Conservation (phyloP, 23 tunicate genomes). For the Ciona savignyi region DNA sequence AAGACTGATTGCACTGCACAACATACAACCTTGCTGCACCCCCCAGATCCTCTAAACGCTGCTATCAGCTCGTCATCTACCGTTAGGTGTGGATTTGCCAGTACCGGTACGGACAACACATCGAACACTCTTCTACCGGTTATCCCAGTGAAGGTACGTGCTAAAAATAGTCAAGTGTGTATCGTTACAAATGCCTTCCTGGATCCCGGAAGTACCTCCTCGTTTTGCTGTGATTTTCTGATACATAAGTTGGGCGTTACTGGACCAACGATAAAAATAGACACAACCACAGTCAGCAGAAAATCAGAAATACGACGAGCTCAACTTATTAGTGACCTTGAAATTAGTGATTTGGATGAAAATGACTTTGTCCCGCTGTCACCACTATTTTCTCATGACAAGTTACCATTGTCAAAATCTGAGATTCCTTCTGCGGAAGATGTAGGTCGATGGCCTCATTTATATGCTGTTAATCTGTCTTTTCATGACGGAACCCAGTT, state of each 20-base stretch:
- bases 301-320: slow-evolving; percentile 3
- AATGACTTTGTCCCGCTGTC: not conserved
- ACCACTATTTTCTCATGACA: slow-evolving; percentile 10
- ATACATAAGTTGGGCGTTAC: slow-evolving; percentile 11
- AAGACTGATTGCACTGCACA: slow-evolving; percentile 23
- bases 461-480: slow-evolving; percentile 5
- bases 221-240: slow-evolving; percentile 6
- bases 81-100: too few species aligned
- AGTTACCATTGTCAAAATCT: not conserved
- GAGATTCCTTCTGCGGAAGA: slow-evolving; percentile 28
- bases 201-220: slow-evolving; percentile 26
- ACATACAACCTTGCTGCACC: slow-evolving; percentile 35
- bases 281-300: slow-evolving; percentile 10
- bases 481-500: too few species aligned
- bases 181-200: slow-evolving; percentile 32
- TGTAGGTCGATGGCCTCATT: slow-evolving; percentile 3
- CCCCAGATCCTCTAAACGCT: slow-evolving; percentile 7
- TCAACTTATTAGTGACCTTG: slow-evolving; percentile 1
- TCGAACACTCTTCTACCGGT: slow-evolving; percentile 11
- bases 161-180: not conserved
- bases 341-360: slow-evolving; percentile 20
- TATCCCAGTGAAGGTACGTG: slow-evolving; percentile 19
- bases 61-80: too few species aligned
- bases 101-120: not conserved
- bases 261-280: slow-evolving; percentile 8